These are phyloP conservation scores for Sebastolobus alascanus DNA, from an alignment of 2,797 vertebrate genomes.

Conservation along the genomic window DNA sequence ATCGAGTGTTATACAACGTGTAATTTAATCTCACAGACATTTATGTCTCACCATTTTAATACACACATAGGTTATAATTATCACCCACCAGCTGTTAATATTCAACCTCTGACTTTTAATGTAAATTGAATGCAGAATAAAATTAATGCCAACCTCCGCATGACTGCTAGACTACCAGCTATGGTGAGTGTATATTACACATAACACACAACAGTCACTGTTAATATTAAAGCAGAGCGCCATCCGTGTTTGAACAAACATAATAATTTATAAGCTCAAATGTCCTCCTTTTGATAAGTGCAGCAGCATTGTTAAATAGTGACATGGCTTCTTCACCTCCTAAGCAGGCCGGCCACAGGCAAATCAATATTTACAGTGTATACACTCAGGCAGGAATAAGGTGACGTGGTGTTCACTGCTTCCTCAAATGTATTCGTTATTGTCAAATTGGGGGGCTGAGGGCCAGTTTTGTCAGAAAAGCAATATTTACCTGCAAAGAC, in stretches of 20 bases:
- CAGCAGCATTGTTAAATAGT: constrained; percentile 57
- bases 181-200: constrained; percentile 3
- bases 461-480: constrained; percentile 69
- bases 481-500: constrained; percentile 73
- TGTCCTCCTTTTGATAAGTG: constrained; percentile 33
- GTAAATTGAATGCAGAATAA: constrained; percentile 9
- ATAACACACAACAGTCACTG: not conserved
- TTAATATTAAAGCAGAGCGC: constrained; percentile 12
- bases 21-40: constrained; percentile 18
- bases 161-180: not conserved
- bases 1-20: not conserved
- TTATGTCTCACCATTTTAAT: constrained; percentile 13
- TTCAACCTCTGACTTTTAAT: constrained; percentile 14
- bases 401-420: constrained; percentile 46
- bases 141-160: constrained; percentile 14
- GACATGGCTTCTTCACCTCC: constrained; percentile 83
- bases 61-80: constrained; percentile 36
- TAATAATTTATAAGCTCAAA: constrained; percentile 34
- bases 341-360: constrained; percentile 74
- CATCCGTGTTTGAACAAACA: constrained; percentile 25
- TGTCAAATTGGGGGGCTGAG: constrained; percentile 56
- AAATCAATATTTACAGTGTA: constrained; percentile 85
- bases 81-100: constrained; percentile 20
- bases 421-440: constrained; percentile 63
- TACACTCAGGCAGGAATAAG: constrained; percentile 86